Evolutionary conservation across 2,113 vertebrate genomes (phyloP).

Genomic region (Cebidichthys violaceus): DNA sequence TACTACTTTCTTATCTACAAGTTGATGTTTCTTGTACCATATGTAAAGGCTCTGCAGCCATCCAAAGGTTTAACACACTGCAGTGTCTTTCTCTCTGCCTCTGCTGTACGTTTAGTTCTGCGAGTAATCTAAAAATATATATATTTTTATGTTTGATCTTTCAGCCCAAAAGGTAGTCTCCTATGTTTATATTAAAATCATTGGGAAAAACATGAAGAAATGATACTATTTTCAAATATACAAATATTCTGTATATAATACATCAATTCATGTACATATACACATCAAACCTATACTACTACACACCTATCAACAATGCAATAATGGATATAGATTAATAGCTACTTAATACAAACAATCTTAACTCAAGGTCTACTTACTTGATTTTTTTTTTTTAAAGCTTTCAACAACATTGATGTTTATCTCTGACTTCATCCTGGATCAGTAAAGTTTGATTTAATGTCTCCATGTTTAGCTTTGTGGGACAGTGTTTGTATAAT

Average conservation of each 20-base stretch:
- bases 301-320: background rate
- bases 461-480: background rate
- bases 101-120: background rate
- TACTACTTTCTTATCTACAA: background rate
- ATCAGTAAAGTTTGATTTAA: background rate
- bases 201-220: background rate
- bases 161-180: background rate
- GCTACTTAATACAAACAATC: background rate
- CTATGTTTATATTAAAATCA: background rate
- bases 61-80: background rate
- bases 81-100: background rate
- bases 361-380: background rate
- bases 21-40: background rate
- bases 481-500: background rate
- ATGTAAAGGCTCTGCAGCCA: background rate
- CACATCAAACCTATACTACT: background rate
- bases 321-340: background rate
- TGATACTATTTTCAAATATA: background rate
- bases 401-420: background rate
- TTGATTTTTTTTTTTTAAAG: background rate
- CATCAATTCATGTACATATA: background rate
- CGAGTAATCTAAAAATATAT: no score
- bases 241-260: background rate
- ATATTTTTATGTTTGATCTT: no score
- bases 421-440: background rate